Evolutionary conservation across 2,888 invertebrate genomes (phyloP), one percentile per base, ranked within the genome.

Genomic region (Encarsia formosa): DNA sequence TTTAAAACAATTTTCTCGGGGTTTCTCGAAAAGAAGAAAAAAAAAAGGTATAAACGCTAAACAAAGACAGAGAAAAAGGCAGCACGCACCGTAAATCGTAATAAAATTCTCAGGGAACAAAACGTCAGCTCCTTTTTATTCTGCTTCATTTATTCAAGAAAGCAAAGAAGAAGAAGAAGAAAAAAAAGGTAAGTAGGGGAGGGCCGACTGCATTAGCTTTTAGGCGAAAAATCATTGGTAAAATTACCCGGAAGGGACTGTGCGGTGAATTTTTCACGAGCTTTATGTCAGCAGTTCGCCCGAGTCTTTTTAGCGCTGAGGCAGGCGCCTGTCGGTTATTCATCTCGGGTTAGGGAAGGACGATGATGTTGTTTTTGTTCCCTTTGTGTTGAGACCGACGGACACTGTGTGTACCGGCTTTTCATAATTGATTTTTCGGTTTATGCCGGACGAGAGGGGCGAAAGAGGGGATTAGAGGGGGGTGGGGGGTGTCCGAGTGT

Each of bases 121-220:
- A 11, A 11, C 8, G 34, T 4, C 16, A 23, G 26, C 39, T 39
- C 20, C n/a, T 40, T 38, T 40, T 43, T 31, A 34, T 41, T 35
- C 39, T 29, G 47, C 42, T 46, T 46, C 46, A 46, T 52, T 52
- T 52, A 48, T 48, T 48, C 48, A 48, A 35, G 40, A 41, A 39
- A 37, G 18, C 39, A n/a, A 31, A 15, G 38, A 22, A 31, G 19
- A 15, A 15, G 15, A 47, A 13, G n/a, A 38, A 31, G 11, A 8
- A 2, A 13, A 22, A 32, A 31, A 32, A 41, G 34, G 29, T 15
- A 38, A 5, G 9, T 5, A 13, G 13, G n/a, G 6, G 15, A 35
- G 18, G 44, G 19, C 13, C 11, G 11, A 32, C 24, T 31, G 42
- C 44, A 50, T 50, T 50, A 45, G 50, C 50, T 50, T 50, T 50